These are phyloP conservation scores for Natrix natrix DNA, from an alignment of 2,797 vertebrate genomes.

Conservation along the genomic window DNA sequence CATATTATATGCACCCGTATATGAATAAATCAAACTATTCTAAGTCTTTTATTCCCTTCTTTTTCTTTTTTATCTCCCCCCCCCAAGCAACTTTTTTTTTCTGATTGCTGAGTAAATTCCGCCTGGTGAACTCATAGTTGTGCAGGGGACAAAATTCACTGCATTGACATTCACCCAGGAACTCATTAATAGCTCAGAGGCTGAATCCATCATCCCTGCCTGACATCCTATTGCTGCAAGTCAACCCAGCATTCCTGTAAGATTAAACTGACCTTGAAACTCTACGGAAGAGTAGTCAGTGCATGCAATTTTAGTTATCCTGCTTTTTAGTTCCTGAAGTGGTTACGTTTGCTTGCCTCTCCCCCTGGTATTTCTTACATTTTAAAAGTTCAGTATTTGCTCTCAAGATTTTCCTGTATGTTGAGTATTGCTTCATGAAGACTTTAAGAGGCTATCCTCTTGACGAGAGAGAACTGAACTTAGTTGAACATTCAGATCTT, in stretches of 20 bases:
- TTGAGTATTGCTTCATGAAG: neutral
- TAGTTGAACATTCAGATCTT: neutral
- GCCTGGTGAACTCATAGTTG: constrained; percentile 4
- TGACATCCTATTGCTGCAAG: constrained; percentile 1
- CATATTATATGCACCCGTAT: neutral
- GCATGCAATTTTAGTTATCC: neutral
- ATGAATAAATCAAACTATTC: neutral
- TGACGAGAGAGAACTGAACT: neutral
- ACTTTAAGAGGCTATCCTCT: neutral
- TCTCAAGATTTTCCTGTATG: neutral
- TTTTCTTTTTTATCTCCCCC: neutral
- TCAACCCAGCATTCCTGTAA: neutral
- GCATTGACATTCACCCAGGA: constrained; percentile 21
- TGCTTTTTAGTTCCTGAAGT: neutral
- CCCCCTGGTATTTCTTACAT: neutral
- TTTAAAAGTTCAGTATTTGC: neutral
- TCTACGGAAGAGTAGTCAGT: neutral
- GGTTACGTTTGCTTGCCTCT: neutral
- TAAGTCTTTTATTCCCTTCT: neutral
- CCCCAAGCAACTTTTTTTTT: neutral
- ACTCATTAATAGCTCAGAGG: constrained; percentile 15
- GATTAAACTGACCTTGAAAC: constrained; percentile 22
- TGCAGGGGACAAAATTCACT: constrained; percentile 14
- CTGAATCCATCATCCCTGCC: constrained; percentile 22
- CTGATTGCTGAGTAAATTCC: constrained; percentile 16